Evolutionary conservation across 2,888 invertebrate genomes (phyloP), one percentile per base, ranked within the genome.

Genomic region (Octodonta nipae): DNA sequence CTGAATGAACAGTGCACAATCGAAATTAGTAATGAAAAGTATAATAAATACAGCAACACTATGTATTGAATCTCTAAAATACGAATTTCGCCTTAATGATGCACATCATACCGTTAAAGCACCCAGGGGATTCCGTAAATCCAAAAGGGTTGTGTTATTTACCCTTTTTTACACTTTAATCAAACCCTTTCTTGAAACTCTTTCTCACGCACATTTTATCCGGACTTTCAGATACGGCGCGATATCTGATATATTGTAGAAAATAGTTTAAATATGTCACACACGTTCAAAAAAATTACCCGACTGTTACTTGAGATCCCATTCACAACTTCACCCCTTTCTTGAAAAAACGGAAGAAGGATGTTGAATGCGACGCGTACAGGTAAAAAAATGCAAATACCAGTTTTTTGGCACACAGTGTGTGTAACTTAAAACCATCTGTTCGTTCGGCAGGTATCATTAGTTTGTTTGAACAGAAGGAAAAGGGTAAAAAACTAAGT

Each of bases 331-430:
- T 37, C 34, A 40, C 40, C 40, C 40, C 38, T 43, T 40, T 37
- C 37, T 36, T 34, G 17, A 34, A 40, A 37, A 42, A 37, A 38
- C 32, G 32, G 36, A 34, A 33, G 34, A 42, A n/a, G n/a, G n/a
- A 40, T 34, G 37, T 40, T 32, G 40, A 26, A 36, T 31, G 34
- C 20, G 34, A 35, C 14, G 15, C 16, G 15, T 28, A 38, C 42
- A 43, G 42, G 42, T 43, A 43, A 43, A 42, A 20, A 43, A 43
- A 43, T 43, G 42, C 42, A 43, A 43, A 43, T 43, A 35, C 35
- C 33, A 35, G 33, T 40, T 36, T 40, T 33, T 37, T 16, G n/a
- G 6, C 28, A 15, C n/a, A n/a, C 16, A 7, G 14, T 13, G 8
- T n/a, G 12, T 14, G 28, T 28, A 28, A 28, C 15, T 15, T 15